Base-by-base conservation (phyloP, 2,888 invertebrate genomes). In the Andrena flavipes region DNA sequence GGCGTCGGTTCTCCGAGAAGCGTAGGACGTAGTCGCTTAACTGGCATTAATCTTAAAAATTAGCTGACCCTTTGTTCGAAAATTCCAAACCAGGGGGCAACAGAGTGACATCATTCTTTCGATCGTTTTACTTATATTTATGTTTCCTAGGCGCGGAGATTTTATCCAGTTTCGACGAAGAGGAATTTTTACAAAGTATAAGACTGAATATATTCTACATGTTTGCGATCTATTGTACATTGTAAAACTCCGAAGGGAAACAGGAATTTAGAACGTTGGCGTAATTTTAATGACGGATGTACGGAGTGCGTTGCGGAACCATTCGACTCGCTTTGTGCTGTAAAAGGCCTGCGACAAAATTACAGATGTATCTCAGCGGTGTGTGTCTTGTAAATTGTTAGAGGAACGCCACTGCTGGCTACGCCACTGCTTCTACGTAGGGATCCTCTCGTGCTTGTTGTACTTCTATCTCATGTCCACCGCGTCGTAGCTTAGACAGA, bases 361-460 rank as follows among this genome's bases (percentile, higher is more conserved):
- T 76, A 26, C 2, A 16, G 33, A 10, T 48, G 29, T 23, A 23
- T 42, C 48, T 49, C 33, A 13, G 16, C 16, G n/a, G 16, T 68
- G 35, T 20, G 13, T 54, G 13, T 20, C 42, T 62, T 30, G n/a
- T 33, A 60, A 30, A 30, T 70, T 60, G 70, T 79, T 49, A 2
- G 26, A 6, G 30, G 20, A 26, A 4, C 42, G 30, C 30, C 48
- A 13, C 60, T 33, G 72, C 82, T 76, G 67, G 75, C 82, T 82
- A 76, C 67, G 82, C 35, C 82, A 82, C 70, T 75, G 82, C 70
- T 74, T 74, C 26, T 69, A 85, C 68, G 75, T 86, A 87, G 80
- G 83, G 79, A 85, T 87, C 74, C 80, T 79, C 85, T 88, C 74
- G 76, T 77, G 86, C 87, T 87, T 85, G 83, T 87, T 88, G 89